phyloP scores from a whole-genome alignment of 1,140 invertebrate species.

The Drosophila nigrodunni region DNA sequence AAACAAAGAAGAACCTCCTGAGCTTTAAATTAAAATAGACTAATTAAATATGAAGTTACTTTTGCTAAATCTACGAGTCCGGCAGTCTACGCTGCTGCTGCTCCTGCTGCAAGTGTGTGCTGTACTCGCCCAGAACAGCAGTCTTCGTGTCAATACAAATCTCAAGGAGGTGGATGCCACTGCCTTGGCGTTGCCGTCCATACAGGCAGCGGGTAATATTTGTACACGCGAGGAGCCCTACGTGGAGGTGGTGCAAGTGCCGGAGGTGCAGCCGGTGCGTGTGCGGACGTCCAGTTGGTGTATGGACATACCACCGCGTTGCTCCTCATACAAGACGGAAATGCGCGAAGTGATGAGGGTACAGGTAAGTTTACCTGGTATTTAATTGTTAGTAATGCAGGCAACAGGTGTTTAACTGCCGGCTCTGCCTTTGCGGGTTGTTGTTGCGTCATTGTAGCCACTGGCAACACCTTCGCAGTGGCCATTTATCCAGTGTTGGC shows the following conservation, averaged over 20 bases:
- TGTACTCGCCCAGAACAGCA: slow-evolving; percentile 49
- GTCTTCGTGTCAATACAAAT: slow-evolving; percentile 63
- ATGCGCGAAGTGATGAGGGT: slow-evolving; percentile 86
- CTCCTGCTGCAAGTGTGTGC: slow-evolving; percentile 19
- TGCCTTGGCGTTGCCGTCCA: slow-evolving; percentile 50
- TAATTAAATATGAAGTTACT: slow-evolving; percentile 4
- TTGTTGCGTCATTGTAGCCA: slow-evolving; percentile 49
- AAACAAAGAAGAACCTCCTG: too few species aligned
- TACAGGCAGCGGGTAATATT: slow-evolving; percentile 66
- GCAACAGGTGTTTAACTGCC: slow-evolving; percentile 57
- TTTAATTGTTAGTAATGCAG: background rate
- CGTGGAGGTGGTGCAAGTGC: slow-evolving; percentile 85
- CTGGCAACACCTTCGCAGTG: slow-evolving; percentile 70
- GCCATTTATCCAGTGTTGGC: slow-evolving; percentile 52
- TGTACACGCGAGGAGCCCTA: slow-evolving; percentile 84
- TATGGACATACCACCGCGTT: slow-evolving; percentile 88
- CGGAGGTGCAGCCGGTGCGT: slow-evolving; percentile 87
- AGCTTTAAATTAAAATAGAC: background rate
- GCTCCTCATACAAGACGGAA: slow-evolving; percentile 87
- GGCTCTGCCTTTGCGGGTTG: slow-evolving; percentile 65
- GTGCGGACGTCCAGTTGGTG: slow-evolving; percentile 89
- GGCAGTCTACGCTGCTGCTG: background rate
- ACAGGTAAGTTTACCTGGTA: slow-evolving; percentile 82
- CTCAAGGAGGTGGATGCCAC: slow-evolving; percentile 58
- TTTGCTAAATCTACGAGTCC: background rate